These are phyloP conservation scores for Drosophila pseudotakahashii DNA, from an alignment of 2,888 invertebrate species.

Conservation along the genomic window DNA sequence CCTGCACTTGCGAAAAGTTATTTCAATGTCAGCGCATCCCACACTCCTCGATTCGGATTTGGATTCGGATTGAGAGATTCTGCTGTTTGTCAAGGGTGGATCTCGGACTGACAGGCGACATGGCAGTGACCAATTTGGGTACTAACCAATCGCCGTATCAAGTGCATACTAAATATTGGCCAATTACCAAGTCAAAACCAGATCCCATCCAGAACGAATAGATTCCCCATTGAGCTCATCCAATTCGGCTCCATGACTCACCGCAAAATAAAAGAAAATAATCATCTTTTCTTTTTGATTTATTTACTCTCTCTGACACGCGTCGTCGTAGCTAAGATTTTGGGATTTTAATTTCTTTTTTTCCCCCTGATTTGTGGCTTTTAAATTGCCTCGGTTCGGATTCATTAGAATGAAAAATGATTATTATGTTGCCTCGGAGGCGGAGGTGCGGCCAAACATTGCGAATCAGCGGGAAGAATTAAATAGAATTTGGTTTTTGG, in stretches of 20 bases:
- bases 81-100: conserved; percentile 60
- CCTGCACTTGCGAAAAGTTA: conserved; percentile 42
- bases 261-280: conserved; percentile 16
- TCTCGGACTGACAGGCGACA: conserved; percentile 26
- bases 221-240: conserved; percentile 8
- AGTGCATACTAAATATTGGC: conserved; percentile 53
- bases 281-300: conserved; percentile 15
- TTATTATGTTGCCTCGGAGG: conserved; percentile 42
- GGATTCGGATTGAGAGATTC: conserved; percentile 33
- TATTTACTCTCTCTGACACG: conserved; percentile 31
- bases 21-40: conserved; percentile 70
- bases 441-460: conserved; percentile 30
- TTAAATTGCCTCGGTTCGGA: conserved; percentile 59
- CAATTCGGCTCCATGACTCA: conserved; percentile 54
- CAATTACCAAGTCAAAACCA: conserved; percentile 29
- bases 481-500: conserved; percentile 28
- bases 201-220: conserved; percentile 15
- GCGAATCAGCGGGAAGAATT: conserved; percentile 57
- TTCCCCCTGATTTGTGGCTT: conserved; percentile 69
- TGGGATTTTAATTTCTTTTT: conserved; percentile 52
- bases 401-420: conserved; percentile 50
- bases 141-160: conserved; percentile 67
- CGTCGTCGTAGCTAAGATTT: conserved; percentile 31
- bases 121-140: conserved; percentile 50
- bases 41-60: conserved; percentile 46